phyloP scores from a whole-genome alignment of 2,113 vertebrate genomes.

The Apteryx mantelli region DNA sequence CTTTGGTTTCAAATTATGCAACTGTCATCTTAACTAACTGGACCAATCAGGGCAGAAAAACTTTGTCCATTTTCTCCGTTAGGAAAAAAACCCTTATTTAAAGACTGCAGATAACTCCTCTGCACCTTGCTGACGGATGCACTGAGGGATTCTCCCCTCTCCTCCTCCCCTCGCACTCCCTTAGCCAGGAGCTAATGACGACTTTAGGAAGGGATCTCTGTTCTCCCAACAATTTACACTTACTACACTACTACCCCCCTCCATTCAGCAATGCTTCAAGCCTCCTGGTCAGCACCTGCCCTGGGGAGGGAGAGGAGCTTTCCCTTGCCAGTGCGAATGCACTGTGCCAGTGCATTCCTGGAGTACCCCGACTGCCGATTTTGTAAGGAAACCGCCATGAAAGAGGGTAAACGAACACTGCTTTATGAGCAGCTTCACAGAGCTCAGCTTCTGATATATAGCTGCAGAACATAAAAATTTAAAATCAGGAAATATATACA shows the following conservation, averaged over 20 bases:
- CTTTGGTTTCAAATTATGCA: conserved; percentile 45
- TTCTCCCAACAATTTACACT: conserved; percentile 45
- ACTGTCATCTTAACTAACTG: conserved; percentile 58
- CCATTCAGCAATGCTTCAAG: conserved; percentile 5
- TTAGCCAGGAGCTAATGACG: conserved; percentile 43
- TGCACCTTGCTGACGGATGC: background rate
- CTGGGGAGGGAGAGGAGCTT: background rate
- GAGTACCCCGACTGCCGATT: background rate
- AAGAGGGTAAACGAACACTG: background rate
- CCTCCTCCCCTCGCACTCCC: background rate
- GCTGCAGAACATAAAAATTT: background rate
- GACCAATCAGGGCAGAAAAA: conserved; percentile 51
- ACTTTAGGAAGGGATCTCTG: conserved; percentile 1
- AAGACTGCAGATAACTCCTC: conserved; percentile 11
- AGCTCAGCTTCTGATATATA: background rate
- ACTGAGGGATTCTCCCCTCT: conserved; percentile 37
- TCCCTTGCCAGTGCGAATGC: conserved; percentile 7
- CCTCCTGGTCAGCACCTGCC: conserved; percentile 19
- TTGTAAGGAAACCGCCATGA: background rate
- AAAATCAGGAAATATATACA: background rate
- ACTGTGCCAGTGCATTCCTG: background rate
- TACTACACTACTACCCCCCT: conserved; percentile 39
- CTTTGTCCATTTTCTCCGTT: conserved; percentile 62
- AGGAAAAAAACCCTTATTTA: conserved; percentile 48
- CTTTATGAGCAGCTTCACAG: background rate